Evolutionary conservation across 2,888 invertebrate species (phyloP).

Genomic region (Andrena bicolor): DNA sequence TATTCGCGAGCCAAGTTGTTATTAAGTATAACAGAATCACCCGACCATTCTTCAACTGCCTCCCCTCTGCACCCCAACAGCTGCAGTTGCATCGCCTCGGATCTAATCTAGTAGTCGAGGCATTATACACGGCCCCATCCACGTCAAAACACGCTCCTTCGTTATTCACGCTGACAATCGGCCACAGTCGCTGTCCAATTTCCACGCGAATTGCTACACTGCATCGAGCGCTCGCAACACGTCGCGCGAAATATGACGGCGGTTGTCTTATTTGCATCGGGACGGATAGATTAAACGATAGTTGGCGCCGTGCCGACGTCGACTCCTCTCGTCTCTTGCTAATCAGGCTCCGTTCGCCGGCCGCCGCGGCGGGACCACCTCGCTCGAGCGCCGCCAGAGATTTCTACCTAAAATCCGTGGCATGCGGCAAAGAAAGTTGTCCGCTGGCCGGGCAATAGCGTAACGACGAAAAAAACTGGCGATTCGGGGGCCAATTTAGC

Average conservation of each 20-base stretch:
- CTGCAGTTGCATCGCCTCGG: no score
- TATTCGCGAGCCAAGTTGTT: no score
- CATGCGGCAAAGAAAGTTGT: conserved; percentile 74
- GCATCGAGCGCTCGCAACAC: neutral
- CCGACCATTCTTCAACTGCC: no score
- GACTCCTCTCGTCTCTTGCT: conserved; percentile 42
- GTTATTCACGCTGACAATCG: neutral
- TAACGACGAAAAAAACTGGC: conserved; percentile 42
- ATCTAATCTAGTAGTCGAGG: no score
- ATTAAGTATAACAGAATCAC: no score
- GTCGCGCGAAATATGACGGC: conserved; percentile 1
- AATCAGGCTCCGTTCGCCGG: conserved; percentile 39
- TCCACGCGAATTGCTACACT: neutral
- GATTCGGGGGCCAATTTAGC: conserved; percentile 43
- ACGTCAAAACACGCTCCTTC: neutral
- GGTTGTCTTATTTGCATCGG: conserved; percentile 28
- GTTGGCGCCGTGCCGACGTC: conserved; percentile 54
- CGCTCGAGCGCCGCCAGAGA: conserved; percentile 55
- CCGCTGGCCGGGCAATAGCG: conserved; percentile 54
- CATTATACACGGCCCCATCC: no score
- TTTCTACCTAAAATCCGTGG: conserved; percentile 69
- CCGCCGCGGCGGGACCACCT: conserved; percentile 65
- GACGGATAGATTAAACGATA: conserved; percentile 24
- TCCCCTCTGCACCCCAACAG: no score
- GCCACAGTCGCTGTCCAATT: neutral